These are phyloP conservation scores for Acarapis woodi DNA, from an alignment of 1,140 invertebrate genomes.

Conservation along the genomic window DNA sequence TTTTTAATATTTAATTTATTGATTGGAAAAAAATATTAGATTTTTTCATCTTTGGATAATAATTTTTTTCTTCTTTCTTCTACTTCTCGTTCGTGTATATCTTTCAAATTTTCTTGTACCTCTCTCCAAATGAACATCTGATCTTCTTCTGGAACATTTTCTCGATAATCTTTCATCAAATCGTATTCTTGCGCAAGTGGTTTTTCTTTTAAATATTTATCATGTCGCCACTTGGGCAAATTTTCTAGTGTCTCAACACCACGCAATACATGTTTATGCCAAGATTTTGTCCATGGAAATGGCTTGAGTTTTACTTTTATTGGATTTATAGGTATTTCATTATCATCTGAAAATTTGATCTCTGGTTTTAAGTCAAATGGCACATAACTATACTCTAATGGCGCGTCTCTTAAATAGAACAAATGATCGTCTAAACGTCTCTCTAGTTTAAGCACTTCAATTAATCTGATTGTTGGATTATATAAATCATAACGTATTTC, in stretches of 20 bases:
- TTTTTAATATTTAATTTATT: no score
- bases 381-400: conserved; percentile 71
- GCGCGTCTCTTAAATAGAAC: conserved; percentile 69
- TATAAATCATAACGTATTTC: conserved; percentile 74
- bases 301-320: conserved; percentile 57
- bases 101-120: conserved; percentile 37
- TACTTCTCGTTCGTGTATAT: conserved; percentile 30
- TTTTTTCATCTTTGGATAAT: conserved; percentile 15
- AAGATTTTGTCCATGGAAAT: conserved; percentile 50
- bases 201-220: conserved; percentile 23
- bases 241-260: conserved; percentile 17
- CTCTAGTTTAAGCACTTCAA: conserved; percentile 68
- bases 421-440: conserved; percentile 72
- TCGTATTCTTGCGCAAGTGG: conserved; percentile 71
- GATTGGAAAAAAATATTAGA: no score
- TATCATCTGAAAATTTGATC: conserved; percentile 32
- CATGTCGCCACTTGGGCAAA: conserved; percentile 21
- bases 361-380: conserved; percentile 69
- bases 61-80: conserved; percentile 32
- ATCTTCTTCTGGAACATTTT: conserved; percentile 51
- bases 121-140: conserved; percentile 55
- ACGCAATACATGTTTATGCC: conserved; percentile 31
- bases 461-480: conserved; percentile 61
- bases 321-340: conserved; percentile 52
- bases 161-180: conserved; percentile 73